Evolutionary conservation across 1,140 invertebrate species (phyloP).

Genomic region (Venustaconcha ellipsiformis): DNA sequence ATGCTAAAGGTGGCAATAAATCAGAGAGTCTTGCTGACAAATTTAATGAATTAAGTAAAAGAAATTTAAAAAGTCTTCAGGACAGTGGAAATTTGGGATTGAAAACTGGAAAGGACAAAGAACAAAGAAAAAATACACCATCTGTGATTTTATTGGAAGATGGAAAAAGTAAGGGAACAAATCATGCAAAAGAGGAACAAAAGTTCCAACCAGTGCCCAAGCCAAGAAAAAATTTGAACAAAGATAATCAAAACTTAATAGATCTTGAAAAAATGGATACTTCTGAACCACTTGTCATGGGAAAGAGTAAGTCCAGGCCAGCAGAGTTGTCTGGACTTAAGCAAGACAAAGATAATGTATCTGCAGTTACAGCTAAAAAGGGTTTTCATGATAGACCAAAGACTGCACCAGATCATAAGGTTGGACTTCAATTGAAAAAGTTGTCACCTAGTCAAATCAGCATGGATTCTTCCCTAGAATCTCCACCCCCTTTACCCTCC

Average conservation of each 20-base stretch:
- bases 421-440: too few relatives aligned
- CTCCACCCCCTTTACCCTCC: constrained; percentile 31
- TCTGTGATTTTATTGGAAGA: not conserved
- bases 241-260: too few relatives aligned
- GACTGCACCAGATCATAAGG: constrained; percentile 1
- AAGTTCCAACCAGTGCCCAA: constrained; percentile 32
- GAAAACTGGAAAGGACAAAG: constrained; percentile 5
- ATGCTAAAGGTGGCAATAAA: not conserved
- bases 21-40: constrained; percentile 14
- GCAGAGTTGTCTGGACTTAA: too few relatives aligned
- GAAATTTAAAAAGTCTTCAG: constrained; percentile 13
- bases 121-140: not conserved
- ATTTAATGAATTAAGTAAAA: constrained; percentile 32
- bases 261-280: constrained; percentile 37
- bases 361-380: not conserved
- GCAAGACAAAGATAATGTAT: too few relatives aligned
- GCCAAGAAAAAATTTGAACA: constrained; percentile 24
- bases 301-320: too few relatives aligned
- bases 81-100: not conserved
- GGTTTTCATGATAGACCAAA: constrained; percentile 7
- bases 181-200: not conserved
- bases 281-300: not conserved
- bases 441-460: not conserved
- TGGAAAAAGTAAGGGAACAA: not conserved
- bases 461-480: constrained; percentile 17